Base-by-base conservation (phyloP, 2,888 invertebrate genomes). In the Sesia apiformis region DNA sequence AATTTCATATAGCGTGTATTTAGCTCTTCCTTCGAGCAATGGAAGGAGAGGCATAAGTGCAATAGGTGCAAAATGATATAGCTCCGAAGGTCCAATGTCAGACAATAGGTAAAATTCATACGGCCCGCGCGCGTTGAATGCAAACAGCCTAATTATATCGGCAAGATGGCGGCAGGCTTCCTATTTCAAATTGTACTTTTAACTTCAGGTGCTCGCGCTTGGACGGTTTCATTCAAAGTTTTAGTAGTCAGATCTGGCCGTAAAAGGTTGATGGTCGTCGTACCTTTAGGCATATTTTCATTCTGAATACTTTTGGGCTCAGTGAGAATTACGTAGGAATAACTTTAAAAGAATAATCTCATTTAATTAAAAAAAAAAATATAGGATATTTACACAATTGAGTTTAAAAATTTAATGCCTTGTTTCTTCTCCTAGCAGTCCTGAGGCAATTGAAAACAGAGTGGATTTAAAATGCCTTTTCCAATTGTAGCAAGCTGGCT, bases 21-120 rank as follows among this genome's bases (percentile, higher is more conserved):
- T 56, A 60, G 66, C 68, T 72, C 65, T 63, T 64, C 43, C 56
- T n/a, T 38, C 51, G 50, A 7, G 42, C 7, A 42, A 42, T 7
- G 3, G 2, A 42, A 42, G 42, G 42, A 63, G 63, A 63, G 67
- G 67, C 63, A 62, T 69, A 70, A 74, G 76, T 69, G 73, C 69
- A 70, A 74, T 81, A 83, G 86, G 86, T 86, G 85, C 74, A 65
- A 58, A 87, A 86, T 88, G 87, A 88, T 89, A 86, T 88, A 88
- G 85, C 85, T 81, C 59, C 79, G 61, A 72, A 85, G 88, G 89
- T 88, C 89, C 85, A 80, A 86, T 84, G 88, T 87, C 89, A 87
- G 88, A 85, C 85, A 84, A 82, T 89, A 87, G 88, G 86, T 84
- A 85, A 78, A 87, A 89, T 89, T 89, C 88, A 88, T 87, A 87